A percentile compares a stretch with the other conserved stretches of the same genome.
Evolutionary conservation across 2,113 vertebrate species (phyloP).

Genomic region (Corythornis vintsioides): DNA sequence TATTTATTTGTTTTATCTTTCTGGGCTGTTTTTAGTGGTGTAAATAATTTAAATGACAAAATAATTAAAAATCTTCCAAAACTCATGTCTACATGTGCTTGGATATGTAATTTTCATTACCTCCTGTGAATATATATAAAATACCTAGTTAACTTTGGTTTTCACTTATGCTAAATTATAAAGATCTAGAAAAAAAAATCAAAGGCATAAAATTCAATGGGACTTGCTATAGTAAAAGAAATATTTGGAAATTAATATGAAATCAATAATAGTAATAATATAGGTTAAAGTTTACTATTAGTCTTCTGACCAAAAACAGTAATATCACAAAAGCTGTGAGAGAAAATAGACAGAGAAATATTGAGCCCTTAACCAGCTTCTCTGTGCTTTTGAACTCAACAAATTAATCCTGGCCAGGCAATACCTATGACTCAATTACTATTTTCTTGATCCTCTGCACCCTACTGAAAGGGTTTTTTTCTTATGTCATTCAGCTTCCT

Average conservation of each 20-base stretch:
- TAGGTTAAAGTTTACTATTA: background rate
- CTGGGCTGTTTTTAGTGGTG: background rate
- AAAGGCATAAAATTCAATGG: background rate
- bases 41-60: background rate
- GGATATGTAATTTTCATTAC: background rate
- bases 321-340: background rate
- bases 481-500: constrained; percentile 17
- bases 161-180: background rate
- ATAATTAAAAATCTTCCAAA: background rate
- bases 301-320: background rate
- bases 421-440: constrained; percentile 50
- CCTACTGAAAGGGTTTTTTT: background rate
- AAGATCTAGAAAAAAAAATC: background rate
- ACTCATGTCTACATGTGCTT: background rate
- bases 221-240: background rate
- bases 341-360: constrained; percentile 11
- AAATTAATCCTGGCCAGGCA: constrained; percentile 47
- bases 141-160: background rate
- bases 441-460: constrained; percentile 45
- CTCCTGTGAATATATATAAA: background rate
- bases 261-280: background rate
- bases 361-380: background rate
- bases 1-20: background rate
- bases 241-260: background rate
- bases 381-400: constrained; percentile 22